Evolutionary conservation across 2,113 vertebrate genomes (phyloP).

Genomic region (Bettongia penicillata): DNA sequence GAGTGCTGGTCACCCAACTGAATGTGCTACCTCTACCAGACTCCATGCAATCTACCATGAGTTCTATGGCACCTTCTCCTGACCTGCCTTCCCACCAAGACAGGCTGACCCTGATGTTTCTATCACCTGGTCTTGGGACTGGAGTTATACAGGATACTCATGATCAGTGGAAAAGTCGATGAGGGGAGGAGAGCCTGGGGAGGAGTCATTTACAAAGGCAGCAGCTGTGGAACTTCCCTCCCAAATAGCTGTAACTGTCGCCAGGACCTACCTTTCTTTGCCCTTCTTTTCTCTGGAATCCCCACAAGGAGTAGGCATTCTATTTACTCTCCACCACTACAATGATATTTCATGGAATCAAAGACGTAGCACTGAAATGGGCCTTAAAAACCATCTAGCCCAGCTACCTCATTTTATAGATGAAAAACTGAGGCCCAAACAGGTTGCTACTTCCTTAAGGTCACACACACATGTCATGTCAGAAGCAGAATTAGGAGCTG

Average conservation of each 20-base stretch:
- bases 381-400: background rate
- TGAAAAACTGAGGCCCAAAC: background rate
- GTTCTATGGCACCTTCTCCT: background rate
- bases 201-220: background rate
- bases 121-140: background rate
- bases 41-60: background rate
- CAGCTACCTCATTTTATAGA: background rate
- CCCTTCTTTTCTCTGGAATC: background rate
- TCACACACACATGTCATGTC: background rate
- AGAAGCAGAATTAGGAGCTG: background rate
- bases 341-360: background rate
- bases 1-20: background rate
- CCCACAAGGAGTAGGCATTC: background rate
- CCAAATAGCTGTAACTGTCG: background rate
- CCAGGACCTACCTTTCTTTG: background rate
- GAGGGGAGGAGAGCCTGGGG: background rate
- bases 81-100: background rate
- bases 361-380: background rate
- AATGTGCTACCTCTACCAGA: background rate
- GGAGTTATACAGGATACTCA: background rate
- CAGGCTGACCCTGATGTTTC: background rate
- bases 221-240: background rate
- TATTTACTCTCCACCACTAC: background rate
- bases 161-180: background rate
- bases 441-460: background rate